Evolutionary conservation across 2,113 vertebrate genomes (phyloP).

Genomic region (Lathamus discolor): DNA sequence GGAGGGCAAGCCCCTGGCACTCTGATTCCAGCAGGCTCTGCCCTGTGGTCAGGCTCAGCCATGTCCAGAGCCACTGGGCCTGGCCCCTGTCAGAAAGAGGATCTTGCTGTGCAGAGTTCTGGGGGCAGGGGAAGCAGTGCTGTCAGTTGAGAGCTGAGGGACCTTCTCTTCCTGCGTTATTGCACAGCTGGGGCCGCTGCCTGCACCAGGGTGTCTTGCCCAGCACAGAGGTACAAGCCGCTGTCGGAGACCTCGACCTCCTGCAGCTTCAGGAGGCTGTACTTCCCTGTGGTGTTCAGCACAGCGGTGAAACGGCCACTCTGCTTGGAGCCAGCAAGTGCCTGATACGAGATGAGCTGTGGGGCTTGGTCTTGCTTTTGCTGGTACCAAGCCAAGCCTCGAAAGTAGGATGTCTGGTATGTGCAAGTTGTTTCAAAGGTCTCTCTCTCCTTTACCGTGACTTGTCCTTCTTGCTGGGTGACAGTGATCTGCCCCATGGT

Average conservation of each 20-base stretch:
- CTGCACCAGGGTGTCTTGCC: background rate
- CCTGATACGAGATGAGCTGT: rapidly evolving
- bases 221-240: background rate
- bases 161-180: background rate
- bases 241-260: background rate
- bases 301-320: rapidly evolving
- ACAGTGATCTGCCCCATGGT: background rate
- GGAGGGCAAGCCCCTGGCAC: too few species aligned
- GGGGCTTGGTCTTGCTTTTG: background rate
- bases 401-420: rapidly evolving
- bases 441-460: background rate
- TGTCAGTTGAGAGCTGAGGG: too few species aligned
- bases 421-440: background rate
- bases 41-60: too few species aligned
- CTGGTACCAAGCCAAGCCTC: background rate
- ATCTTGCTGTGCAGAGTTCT: too few species aligned
- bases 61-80: too few species aligned
- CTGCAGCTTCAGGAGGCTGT: background rate
- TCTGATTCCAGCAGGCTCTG: too few species aligned
- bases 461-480: background rate
- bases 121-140: too few species aligned
- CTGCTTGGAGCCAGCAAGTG: rapidly evolving
- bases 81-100: too few species aligned
- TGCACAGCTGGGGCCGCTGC: background rate
- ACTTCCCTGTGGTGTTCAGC: background rate